Evolutionary conservation across 2,797 vertebrate species (phyloP), one percentile per base, ranked within the genome.

Genomic region (Alauda arvensis): DNA sequence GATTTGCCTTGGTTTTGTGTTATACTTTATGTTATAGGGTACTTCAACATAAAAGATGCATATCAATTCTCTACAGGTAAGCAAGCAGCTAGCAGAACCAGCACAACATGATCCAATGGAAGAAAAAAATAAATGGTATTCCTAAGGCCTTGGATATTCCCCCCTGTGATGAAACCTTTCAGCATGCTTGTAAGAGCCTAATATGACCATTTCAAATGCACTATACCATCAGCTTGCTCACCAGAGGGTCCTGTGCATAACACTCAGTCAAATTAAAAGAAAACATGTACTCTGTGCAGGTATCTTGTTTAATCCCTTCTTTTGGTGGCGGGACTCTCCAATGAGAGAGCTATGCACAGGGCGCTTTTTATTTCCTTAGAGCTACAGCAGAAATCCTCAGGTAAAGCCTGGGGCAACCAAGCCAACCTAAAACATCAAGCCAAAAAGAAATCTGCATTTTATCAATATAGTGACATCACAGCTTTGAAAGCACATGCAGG

Each of bases 1-100:
- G 43, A 96, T 93, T 91, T 91, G 93, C 86, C 92, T 95, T 84
- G 34, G 39, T 93, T 94, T 55, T 89, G 77, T 77, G 46, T 77
- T 94, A 93, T 66, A 77, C 85, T 95, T 48, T 40, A 20, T 9
- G 11, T 23, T 93, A 94, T 17, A 91, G 77, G 37, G 76, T 92
- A 93, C 89, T 95, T 93, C 52, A 31, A 68, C 87, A 71, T 23
- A 90, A 60, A 90, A 96, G 94, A 93, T 4, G 4, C 28, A 81
- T 8, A 33, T 16, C 16, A 57, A 40, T 82, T 89, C 91, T 89
- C 85, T 90, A 89, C 1, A 8, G 62, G 69, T 78, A 59, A 95
- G 89, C 17, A 18, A 95, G 89, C 17, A 18, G 85, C 83, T 86
- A 87, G 79, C 53, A 78, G n/a, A 82, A 85, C 29, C 70, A 92